Percentiles rank a stretch among this genome's conserved stretches.
Evolutionary conservation across 2,113 vertebrate genomes (phyloP).

Genomic region (Hylia prasina): DNA sequence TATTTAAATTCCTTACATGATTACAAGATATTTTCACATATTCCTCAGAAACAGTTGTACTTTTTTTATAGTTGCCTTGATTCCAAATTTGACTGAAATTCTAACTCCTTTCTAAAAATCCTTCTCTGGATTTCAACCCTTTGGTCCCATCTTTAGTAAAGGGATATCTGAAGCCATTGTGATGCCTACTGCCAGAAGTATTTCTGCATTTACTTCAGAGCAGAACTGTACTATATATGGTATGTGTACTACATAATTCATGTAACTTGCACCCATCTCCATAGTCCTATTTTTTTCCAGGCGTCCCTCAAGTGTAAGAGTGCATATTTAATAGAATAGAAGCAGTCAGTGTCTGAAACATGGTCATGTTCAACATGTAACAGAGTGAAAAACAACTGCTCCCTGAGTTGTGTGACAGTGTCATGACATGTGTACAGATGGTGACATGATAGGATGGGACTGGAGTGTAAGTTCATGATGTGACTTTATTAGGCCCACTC

Average conservation of each 20-base stretch:
- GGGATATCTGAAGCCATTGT: background rate
- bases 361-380: accelerated
- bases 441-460: background rate
- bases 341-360: background rate
- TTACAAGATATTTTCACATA: background rate
- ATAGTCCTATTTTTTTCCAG: background rate
- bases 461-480: background rate
- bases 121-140: background rate
- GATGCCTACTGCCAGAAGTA: background rate
- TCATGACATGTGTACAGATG: background rate
- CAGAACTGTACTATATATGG: background rate
- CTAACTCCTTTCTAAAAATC: background rate
- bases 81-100: background rate
- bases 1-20: background rate
- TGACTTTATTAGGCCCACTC: background rate
- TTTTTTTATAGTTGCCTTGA: background rate
- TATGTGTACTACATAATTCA: background rate
- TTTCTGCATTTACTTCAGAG: background rate
- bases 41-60: background rate
- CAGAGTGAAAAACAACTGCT: background rate
- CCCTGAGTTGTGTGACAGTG: background rate
- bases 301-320: background rate
- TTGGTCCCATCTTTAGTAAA: background rate
- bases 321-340: background rate
- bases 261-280: background rate